Evolutionary conservation across 2,888 invertebrate species (phyloP), one percentile per base, ranked within the genome.

Genomic region (Bugula neritina): DNA sequence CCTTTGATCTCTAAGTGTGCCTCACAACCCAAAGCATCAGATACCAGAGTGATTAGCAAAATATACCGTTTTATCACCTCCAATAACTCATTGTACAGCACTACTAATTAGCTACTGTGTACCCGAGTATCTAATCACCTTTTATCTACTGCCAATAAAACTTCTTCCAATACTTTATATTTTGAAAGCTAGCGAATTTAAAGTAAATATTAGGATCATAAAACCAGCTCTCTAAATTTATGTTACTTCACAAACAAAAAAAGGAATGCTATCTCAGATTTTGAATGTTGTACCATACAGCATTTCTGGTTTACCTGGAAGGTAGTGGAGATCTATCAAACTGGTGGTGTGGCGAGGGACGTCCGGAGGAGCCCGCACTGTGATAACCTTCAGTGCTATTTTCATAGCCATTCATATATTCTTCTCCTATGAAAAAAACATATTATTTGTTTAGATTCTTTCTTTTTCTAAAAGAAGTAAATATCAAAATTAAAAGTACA

Each of bases 301-400:
- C n/a, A n/a, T n/a, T n/a, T n/a, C n/a, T 63, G 10, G 21, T n/a
- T 13, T 63, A 63, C 63, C 63, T 63, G 31, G 63, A 63, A n/a
- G 63, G 63, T 34, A 63, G 31, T n/a, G 63, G 31, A 13, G 63
- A 63, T 63, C 63, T 63, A 63, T 63, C 63, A 17, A 63, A 63
- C 10, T 55, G 55, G n/a, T 55, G 55, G 55, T 55, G 55, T 55
- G 55, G 55, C n/a, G 63, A 63, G 34, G 63, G 63, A 31, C 63
- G 63, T 31, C 63, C 63, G 31, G 63, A 63, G 10, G 63, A 63
- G 29, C 63, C 34, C 27, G 63, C n/a, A 63, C 63, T 63, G 63
- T 63, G 63, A 31, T 63, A 63, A 3, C 63, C 63, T 63, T 63
- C 63, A 63, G 27, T 63, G 63, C 63, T 63, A 27, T 13, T 31